phyloP scores from a whole-genome alignment of 2,113 vertebrate genomes.

The Heterotilapia buettikoferi region DNA sequence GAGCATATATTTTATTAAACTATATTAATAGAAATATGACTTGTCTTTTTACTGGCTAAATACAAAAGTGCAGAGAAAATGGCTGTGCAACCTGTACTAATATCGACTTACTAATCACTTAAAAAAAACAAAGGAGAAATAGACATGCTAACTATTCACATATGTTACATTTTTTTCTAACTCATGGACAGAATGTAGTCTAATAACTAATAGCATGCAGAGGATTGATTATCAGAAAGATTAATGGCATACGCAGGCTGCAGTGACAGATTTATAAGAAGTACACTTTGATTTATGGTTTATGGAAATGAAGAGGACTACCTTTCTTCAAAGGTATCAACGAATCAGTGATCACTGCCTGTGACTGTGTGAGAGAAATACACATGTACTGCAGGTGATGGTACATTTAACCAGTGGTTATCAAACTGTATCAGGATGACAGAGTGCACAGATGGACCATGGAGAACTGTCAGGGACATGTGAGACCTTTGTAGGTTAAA shows the following conservation, averaged over 20 bases:
- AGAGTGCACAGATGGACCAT: background rate
- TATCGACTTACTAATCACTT: background rate
- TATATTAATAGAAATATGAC: background rate
- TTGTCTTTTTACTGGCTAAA: background rate
- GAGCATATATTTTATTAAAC: background rate
- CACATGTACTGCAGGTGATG: background rate
- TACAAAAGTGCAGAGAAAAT: background rate
- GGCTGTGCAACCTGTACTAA: background rate
- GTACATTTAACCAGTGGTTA: background rate
- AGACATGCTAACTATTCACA: background rate
- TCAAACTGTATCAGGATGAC: background rate
- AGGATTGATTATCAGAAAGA: background rate
- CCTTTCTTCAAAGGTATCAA: background rate
- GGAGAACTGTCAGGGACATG: background rate
- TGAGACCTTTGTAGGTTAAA: background rate
- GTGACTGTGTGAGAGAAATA: background rate
- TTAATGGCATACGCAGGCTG: background rate
- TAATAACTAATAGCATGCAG: background rate
- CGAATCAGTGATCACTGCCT: background rate
- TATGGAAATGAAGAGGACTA: background rate
- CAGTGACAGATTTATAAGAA: background rate
- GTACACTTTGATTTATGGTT: background rate
- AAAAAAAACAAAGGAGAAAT: background rate
- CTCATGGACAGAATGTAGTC: background rate
- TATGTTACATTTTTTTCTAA: background rate